Evolutionary conservation across 2,113 vertebrate genomes (phyloP).

Genomic region (Periophthalmus modestus): DNA sequence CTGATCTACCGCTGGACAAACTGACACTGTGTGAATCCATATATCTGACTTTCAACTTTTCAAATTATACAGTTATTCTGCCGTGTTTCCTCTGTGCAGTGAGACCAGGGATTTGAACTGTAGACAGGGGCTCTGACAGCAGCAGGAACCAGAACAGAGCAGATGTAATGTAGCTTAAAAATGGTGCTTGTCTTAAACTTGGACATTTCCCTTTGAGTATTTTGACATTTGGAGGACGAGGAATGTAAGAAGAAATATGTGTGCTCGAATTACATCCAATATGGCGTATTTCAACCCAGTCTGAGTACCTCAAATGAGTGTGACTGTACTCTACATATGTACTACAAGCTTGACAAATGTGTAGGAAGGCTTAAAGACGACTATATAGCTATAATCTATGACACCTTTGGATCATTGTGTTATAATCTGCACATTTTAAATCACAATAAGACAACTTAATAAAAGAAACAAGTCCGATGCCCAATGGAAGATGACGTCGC

Average conservation of each 20-base stretch:
- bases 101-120: neutral
- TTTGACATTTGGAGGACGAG: slow-evolving; percentile 1
- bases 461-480: no score
- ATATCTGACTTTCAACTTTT: slow-evolving; percentile 2
- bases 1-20: no score
- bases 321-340: no score
- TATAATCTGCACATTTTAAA: no score
- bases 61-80: slow-evolving; percentile 1
- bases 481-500: no score
- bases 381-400: no score
- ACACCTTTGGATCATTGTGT: no score
- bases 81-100: neutral
- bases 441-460: no score
- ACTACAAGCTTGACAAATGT: no score
- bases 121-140: neutral
- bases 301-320: neutral
- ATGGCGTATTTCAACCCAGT: neutral
- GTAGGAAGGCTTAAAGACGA: no score
- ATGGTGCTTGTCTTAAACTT: neutral
- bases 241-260: neutral
- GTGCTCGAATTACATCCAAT: neutral
- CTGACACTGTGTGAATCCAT: neutral
- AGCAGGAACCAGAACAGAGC: slow-evolving; percentile 5
- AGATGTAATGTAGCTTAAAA: slow-evolving; percentile 4
- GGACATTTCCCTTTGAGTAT: slow-evolving; percentile 4